phyloP scores from a whole-genome alignment of 2,797 vertebrate genomes.

The Cynopterus sphinx region DNA sequence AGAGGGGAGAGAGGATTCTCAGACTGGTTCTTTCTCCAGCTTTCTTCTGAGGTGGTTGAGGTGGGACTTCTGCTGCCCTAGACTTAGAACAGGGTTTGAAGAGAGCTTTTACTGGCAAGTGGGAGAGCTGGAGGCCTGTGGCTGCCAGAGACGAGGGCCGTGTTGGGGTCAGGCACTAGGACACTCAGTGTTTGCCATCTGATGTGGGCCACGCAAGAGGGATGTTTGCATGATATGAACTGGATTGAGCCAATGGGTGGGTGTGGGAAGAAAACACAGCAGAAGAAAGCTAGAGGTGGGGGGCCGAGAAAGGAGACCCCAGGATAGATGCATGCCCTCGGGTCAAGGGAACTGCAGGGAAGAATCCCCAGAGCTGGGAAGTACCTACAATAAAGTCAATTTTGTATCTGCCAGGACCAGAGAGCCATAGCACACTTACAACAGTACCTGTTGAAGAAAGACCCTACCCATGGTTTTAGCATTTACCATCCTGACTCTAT shows the following conservation, averaged over 20 bases:
- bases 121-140: background rate
- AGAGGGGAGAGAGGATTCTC: background rate
- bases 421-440: background rate
- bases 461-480: background rate
- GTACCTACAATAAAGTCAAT: background rate
- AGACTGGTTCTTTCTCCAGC: background rate
- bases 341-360: background rate
- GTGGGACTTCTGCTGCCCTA: fast-evolving
- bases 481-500: background rate
- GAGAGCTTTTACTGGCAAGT: background rate
- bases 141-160: background rate
- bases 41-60: background rate
- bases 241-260: background rate
- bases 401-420: background rate
- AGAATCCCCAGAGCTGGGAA: background rate
- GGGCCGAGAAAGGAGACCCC: background rate
- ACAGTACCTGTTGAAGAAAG: background rate
- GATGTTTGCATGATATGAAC: fast-evolving
- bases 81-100: background rate
- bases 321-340: background rate
- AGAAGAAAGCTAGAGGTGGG: background rate
- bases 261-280: background rate
- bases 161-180: background rate
- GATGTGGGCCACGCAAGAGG: background rate
- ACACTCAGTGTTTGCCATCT: background rate